Evolutionary conservation across 2,888 invertebrate genomes (phyloP), one percentile per base, ranked within the genome.

Genomic region (Palloptera scutellata): DNA sequence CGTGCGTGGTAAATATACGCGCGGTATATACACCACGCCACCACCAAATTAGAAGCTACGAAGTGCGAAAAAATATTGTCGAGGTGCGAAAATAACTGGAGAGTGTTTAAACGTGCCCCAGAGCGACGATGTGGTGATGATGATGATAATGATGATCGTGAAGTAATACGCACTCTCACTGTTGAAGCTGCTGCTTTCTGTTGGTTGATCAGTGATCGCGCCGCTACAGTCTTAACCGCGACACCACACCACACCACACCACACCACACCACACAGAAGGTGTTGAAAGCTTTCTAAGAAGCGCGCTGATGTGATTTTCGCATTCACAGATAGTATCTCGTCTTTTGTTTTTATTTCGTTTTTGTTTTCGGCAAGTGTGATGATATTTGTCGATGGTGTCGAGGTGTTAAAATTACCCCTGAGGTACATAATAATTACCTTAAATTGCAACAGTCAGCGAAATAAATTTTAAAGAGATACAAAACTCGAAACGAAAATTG

Each of bases 321-420:
- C 30, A 59, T 15, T 45, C 19, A 52, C 51, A 48, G 64, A 64
- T 64, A 57, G 57, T 51, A 19, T 55, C 51, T 51, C 63, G 17
- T 15, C 64, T 19, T 43, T 19, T 45, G 52, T 12, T 40, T 41
- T 58, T 55, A 20, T 15, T 57, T 15, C 30, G 43, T 52, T 20
- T 42, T 59, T 55, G 54, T 59, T 58, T 54, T 52, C 61, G 41
- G 1, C 13, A n/a, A 48, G 55, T 55, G 64, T 64, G 67, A 61
- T 52, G 58, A 58, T 81, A 81, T 81, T 82, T 82, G 79, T 75
- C 78, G 81, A 79, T 79, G 82, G 79, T 79, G 80, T 82, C 78
- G 84, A 83, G 83, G 83, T 83, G 83, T 84, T 83, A 83, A 83
- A 83, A 83, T 83, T 82, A 84, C 84, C 83, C 83, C 81, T 79